phyloP scores from a whole-genome alignment of 1,140 invertebrate genomes.

The Mesaphorura yosii region DNA sequence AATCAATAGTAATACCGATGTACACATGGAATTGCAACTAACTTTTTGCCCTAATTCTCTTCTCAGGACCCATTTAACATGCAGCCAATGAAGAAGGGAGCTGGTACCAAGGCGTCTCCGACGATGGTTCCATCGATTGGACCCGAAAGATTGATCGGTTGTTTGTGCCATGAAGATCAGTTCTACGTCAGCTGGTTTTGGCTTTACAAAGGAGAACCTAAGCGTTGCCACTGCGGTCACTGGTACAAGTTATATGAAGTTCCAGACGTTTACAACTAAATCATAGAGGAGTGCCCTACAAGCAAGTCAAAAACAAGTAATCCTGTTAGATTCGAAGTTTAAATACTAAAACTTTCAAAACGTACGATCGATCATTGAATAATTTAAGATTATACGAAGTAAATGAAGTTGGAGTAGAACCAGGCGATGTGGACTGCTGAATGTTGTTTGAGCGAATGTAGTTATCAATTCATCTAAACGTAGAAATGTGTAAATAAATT shows the following conservation, averaged over 20 bases:
- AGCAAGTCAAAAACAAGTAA: too few species aligned
- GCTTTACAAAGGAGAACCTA: constrained; percentile 73
- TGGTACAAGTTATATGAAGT: constrained; percentile 83
- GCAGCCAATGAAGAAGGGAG: constrained; percentile 61
- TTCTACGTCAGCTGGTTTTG: constrained; percentile 84
- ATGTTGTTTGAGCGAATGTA: too few species aligned
- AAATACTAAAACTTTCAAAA: too few species aligned
- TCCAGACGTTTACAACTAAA: neutral
- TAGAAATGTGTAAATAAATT: too few species aligned
- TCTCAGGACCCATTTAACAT: constrained; percentile 75
- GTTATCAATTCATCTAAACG: too few species aligned
- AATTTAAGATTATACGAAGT: too few species aligned
- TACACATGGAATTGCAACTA: neutral
- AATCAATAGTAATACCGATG: neutral
- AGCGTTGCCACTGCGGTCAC: constrained; percentile 86
- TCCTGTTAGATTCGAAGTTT: too few species aligned
- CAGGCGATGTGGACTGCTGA: too few species aligned
- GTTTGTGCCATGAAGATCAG: constrained; percentile 90
- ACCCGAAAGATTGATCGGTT: constrained; percentile 80
- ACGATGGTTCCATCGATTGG: constrained; percentile 81
- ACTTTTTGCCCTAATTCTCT: constrained; percentile 22
- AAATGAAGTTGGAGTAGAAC: too few species aligned
- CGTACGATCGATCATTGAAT: too few species aligned
- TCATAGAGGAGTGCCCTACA: too few species aligned
- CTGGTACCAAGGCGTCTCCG: constrained; percentile 72